A percentile compares a stretch with the other conserved stretches of the same genome.
These are phyloP conservation scores for Emys orbicularis DNA, from an alignment of 2,797 vertebrate genomes.

Conservation along the genomic window DNA sequence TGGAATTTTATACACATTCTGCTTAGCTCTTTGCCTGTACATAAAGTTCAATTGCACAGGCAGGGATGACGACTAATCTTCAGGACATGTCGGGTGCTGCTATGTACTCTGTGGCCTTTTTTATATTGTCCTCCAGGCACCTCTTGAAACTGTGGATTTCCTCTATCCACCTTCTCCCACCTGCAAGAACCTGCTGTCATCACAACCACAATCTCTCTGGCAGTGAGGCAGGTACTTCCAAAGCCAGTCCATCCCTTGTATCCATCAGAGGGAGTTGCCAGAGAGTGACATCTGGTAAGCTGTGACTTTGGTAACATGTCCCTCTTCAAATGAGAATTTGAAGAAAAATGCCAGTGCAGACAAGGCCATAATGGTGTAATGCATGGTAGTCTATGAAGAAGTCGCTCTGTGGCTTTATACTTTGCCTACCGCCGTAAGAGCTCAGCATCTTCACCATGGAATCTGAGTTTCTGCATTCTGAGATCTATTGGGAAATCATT, in stretches of 20 bases:
- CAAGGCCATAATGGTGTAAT: background rate
- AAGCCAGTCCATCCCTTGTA: fast-evolving
- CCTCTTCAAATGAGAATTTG: background rate
- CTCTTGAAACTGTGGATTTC: background rate
- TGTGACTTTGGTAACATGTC: fast-evolving
- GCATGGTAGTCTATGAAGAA: background rate
- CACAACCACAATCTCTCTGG: fast-evolving
- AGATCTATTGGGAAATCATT: constrained; percentile 24
- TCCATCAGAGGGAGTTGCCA: background rate
- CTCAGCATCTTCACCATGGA: background rate
- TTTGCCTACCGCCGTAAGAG: background rate
- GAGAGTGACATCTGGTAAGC: fast-evolving
- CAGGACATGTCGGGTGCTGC: background rate
- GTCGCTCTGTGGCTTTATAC: background rate
- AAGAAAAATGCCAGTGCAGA: background rate
- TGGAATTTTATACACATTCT: background rate
- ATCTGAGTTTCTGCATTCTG: background rate
- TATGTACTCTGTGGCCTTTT: background rate
- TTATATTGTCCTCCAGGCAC: background rate
- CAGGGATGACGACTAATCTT: background rate
- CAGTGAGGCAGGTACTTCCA: background rate
- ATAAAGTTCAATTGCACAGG: constrained; percentile 9
- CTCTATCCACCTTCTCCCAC: background rate
- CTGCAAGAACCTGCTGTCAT: background rate
- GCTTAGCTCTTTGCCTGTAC: background rate